Evolutionary conservation across 1,140 invertebrate species (phyloP), one percentile per base, ranked within the genome.

Genomic region (Drepana arcuata): DNA sequence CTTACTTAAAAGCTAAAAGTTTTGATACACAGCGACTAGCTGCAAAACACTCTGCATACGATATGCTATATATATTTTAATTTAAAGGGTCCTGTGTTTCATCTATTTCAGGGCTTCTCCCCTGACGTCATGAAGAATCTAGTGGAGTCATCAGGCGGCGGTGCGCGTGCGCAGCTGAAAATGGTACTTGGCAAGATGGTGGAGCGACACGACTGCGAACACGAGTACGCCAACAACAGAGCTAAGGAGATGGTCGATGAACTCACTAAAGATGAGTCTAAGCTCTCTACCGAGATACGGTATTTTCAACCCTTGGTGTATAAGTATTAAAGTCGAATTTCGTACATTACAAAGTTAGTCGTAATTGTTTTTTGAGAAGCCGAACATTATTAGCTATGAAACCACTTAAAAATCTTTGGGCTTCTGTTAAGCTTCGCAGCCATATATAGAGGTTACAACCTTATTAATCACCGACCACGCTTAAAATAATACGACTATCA

Each of bases 171-270:
- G 7, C 86, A 88, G 43, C 68, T 88, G 16, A 59, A 60, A 14
- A 49, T 75, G 29, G 72, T 85, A 0, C 49, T 88, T 7, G 58
- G 72, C 13, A 86, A 85, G 46, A 80, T 87, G 59, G 49, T 86
- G 35, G 80, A 84, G 10, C 59, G 81, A 1, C 53, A 72, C 16
- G 85, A 88, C 54, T 85, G 80, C 12, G 71, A 52, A 1, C 79
- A 84, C 38, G 68, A 83, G 1, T 82, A 85, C 53, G 78, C 85
- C 10, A 74, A 85, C 43, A 85, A 83, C 43, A 74, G 85, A 18
- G 83, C 86, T 3, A 82, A 63, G 29, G 72, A 78, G 16, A 71
- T 88, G 60, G 51, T 86, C 2, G 57, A 43, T 0, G 86, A 87
- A 25, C 49, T 88, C 4, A 77, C 65, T 0, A 75, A 82, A 16